A percentile compares a stretch with the other conserved stretches of the same genome.
Evolutionary conservation across 2,888 invertebrate species (phyloP).

Genomic region (Drosophila kambysellisi): DNA sequence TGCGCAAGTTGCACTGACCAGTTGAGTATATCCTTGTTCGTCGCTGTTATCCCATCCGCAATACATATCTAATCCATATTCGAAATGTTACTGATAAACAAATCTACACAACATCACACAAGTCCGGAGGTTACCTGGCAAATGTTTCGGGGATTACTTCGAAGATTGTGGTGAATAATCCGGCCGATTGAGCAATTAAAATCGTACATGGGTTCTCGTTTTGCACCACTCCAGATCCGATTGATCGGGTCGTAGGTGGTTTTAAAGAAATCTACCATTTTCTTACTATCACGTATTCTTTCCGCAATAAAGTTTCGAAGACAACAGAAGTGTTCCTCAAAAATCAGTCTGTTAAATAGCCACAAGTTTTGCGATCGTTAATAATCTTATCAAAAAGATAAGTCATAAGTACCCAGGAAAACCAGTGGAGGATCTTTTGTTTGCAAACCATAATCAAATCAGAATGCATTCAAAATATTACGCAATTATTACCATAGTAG

Average conservation of each 20-base stretch:
- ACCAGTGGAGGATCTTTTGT: neutral
- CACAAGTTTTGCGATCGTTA: neutral
- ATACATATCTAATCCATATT: constrained; percentile 14
- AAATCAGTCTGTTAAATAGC: constrained; percentile 17
- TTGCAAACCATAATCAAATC: neutral
- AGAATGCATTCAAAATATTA: neutral
- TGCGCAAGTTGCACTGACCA: constrained; percentile 63
- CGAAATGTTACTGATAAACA: neutral
- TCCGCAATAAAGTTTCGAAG: neutral
- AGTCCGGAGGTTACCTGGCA: constrained; percentile 27
- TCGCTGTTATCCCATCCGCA: constrained; percentile 27
- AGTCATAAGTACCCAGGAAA: neutral
- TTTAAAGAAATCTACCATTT: constrained; percentile 17
- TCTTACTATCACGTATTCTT: neutral
- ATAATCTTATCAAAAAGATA: constrained; percentile 12
- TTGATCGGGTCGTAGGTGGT: constrained; percentile 23
- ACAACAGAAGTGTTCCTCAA: neutral
- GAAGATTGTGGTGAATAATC: constrained; percentile 33
- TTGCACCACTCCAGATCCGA: constrained; percentile 40
- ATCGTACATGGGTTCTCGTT: constrained; percentile 24
- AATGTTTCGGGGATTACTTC: constrained; percentile 42
- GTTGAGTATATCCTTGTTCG: constrained; percentile 27
- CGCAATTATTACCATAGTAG: constrained; percentile 3
- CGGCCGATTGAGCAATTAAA: constrained; percentile 44
- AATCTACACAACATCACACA: neutral